Percentiles rank a stretch among this genome's conserved stretches.
Conservation (phyloP, 1,140 invertebrate species). For the Cecropterus lyciades region DNA sequence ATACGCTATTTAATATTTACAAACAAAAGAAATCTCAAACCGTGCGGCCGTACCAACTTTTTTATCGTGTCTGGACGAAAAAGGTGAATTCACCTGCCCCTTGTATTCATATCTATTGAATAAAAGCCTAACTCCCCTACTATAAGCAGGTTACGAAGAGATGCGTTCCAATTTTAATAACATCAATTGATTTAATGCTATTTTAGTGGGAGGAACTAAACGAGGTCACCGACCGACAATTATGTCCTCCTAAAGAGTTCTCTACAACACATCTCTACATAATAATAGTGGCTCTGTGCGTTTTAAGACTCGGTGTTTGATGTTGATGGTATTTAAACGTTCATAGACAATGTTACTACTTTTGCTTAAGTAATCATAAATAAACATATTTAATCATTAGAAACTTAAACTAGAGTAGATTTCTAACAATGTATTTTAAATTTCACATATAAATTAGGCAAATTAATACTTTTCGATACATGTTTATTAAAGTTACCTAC, state of each 20-base stretch:
- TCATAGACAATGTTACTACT: neutral
- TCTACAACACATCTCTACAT: conserved; percentile 50
- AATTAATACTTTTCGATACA: conserved; percentile 62
- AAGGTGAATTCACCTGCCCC: conserved; percentile 49
- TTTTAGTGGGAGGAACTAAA: conserved; percentile 80
- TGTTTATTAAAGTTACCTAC: conserved; percentile 72
- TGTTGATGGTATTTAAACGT: neutral
- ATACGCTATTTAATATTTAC: neutral
- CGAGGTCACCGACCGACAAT: conserved; percentile 79
- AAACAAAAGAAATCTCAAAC: conserved; percentile 29
- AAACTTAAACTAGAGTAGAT: too few species aligned
- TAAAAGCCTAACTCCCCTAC: conserved; percentile 48
- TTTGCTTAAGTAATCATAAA: neutral
- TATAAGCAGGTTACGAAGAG: conserved; percentile 66
- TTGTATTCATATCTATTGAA: conserved; percentile 42
- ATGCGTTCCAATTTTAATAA: conserved; percentile 80
- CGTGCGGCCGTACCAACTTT: conserved; percentile 25
- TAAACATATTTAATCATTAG: too few species aligned
- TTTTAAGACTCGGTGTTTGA: conserved; percentile 10
- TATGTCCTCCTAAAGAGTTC: conserved; percentile 78
- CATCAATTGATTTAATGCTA: conserved; percentile 82
- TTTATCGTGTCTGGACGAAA: conserved; percentile 36
- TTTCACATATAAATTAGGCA: conserved; percentile 45
- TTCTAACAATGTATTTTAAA: neutral
- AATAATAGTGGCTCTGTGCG: conserved; percentile 39